Evolutionary conservation across 2,888 invertebrate genomes (phyloP), one percentile per base, ranked within the genome.

Genomic region (Pristionchus arcanus): DNA sequence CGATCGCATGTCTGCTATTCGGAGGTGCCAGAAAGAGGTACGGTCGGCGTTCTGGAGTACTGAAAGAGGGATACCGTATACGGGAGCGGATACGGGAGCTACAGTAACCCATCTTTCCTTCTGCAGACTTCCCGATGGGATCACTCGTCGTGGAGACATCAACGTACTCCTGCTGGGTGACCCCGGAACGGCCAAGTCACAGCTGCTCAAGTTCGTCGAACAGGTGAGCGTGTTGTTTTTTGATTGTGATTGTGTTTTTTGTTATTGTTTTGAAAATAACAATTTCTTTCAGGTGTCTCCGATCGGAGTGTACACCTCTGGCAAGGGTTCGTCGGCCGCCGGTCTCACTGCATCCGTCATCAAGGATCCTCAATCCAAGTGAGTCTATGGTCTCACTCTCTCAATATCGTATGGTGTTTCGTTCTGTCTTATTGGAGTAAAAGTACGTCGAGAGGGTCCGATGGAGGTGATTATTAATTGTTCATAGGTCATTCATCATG

Each of bases 101-200:
- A 37, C n/a, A 19, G 5, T 77, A 21, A n/a, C n/a, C n/a, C n/a
- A n/a, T n/a, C n/a, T n/a, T 34, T 16, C 66, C 42, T 16, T 91
- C 89, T 90, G 1, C 90, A 96, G 96, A 91, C 96, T 99, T 93
- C 99, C 99, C 0, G 99, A 99, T 96, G 99, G 99, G 1, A 96
- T 99, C 90, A 97, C 97, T 0, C 97, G 99, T 21, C 97, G 99
- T 95, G 99, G 99, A 5, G 99, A 99, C 95, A 98, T 99, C 92
- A 99, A 99, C 95, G 96, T 99, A 37, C 96, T 99, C 25, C 92
- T 99, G 91, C 96, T 99, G 53, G 99, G 99, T 74, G 99, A 99
- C 96, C 99, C 99, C 0, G 99, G 99, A 94, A 99, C 99, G 0
- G 99, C 99, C n/a, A 99, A 99, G 95, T 98, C 98, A 0, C 99